phyloP scores from a whole-genome alignment of 2,888 invertebrate species.

The Drosophila phalerata region DNA sequence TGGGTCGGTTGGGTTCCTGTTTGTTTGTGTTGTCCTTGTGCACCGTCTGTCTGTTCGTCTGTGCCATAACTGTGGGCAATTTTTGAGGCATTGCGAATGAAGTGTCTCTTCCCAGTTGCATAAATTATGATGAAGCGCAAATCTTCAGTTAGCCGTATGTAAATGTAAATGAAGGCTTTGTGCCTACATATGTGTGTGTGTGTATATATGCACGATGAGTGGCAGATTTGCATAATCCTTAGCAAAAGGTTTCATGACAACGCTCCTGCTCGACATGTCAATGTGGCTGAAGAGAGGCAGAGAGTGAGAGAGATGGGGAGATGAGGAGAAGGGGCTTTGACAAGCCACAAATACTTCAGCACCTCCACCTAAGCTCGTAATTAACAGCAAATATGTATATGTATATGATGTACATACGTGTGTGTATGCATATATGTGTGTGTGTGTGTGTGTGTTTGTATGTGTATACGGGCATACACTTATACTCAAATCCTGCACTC shows the following conservation, averaged over 20 bases:
- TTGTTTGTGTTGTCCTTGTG: slow-evolving; percentile 56
- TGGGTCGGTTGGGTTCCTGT: slow-evolving; percentile 2
- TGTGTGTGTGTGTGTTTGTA: slow-evolving; percentile 2
- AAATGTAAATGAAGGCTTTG: slow-evolving; percentile 77
- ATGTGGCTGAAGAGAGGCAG: slow-evolving; percentile 49
- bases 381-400: slow-evolving; percentile 65
- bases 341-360: slow-evolving; percentile 66
- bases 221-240: slow-evolving; percentile 81
- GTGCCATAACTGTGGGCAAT: slow-evolving; percentile 73
- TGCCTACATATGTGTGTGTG: slow-evolving; percentile 39
- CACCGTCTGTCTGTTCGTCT: slow-evolving; percentile 17
- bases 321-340: slow-evolving; percentile 24
- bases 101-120: slow-evolving; percentile 68
- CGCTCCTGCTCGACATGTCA: slow-evolving; percentile 76
- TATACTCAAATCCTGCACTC: slow-evolving; percentile 46
- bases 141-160: slow-evolving; percentile 79
- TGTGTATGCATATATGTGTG: slow-evolving; percentile 1
- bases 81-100: slow-evolving; percentile 76
- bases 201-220: slow-evolving; percentile 71
- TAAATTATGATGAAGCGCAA: slow-evolving; percentile 80
- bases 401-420: not conserved
- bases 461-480: slow-evolving; percentile 25
- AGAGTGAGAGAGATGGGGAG: not conserved
- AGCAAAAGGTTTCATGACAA: slow-evolving; percentile 80
- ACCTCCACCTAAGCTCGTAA: slow-evolving; percentile 67